These are phyloP conservation scores for Drosophila paulistorum DNA, from an alignment of 1,140 invertebrate genomes.

Conservation along the genomic window DNA sequence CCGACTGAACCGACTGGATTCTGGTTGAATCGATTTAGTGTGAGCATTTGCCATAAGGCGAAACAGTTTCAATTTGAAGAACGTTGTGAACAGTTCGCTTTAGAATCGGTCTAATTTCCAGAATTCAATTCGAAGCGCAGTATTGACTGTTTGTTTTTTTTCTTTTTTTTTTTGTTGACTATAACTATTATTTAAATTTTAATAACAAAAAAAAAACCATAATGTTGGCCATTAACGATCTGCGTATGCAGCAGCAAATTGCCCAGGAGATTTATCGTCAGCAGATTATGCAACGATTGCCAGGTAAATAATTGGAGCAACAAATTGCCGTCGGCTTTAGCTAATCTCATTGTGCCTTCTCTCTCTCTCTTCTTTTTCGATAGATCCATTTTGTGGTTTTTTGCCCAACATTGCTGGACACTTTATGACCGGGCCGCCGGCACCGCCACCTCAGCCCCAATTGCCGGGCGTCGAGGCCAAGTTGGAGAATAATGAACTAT, in stretches of 20 bases:
- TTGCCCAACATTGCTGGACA: slow-evolving; percentile 63
- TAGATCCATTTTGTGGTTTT: slow-evolving; percentile 79
- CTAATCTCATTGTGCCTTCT: not conserved
- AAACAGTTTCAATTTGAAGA: slow-evolving; percentile 67
- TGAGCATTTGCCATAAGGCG: slow-evolving; percentile 26
- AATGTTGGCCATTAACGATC: slow-evolving; percentile 75
- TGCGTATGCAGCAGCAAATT: slow-evolving; percentile 81
- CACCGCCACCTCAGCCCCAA: slow-evolving; percentile 61
- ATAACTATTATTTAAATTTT: not conserved
- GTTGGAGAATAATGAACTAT: slow-evolving; percentile 95
- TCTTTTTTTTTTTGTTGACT: no score
- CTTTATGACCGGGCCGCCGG: slow-evolving; percentile 44
- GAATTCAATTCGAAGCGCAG: no score
- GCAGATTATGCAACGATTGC: slow-evolving; percentile 82
- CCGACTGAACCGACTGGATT: slow-evolving; percentile 64
- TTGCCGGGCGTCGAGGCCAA: slow-evolving; percentile 83
- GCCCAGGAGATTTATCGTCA: slow-evolving; percentile 82
- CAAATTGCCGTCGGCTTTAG: slow-evolving; percentile 57
- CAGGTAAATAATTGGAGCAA: slow-evolving; percentile 66
- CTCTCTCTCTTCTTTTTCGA: not conserved
- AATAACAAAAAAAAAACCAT: slow-evolving; percentile 2
- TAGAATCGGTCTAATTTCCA: slow-evolving; percentile 6
- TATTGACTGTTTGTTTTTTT: no score
- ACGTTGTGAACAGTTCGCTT: slow-evolving; percentile 59
- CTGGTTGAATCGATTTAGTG: slow-evolving; percentile 57